Conservation (phyloP, 2,888 invertebrate genomes). For the Margaritifera margaritifera region DNA sequence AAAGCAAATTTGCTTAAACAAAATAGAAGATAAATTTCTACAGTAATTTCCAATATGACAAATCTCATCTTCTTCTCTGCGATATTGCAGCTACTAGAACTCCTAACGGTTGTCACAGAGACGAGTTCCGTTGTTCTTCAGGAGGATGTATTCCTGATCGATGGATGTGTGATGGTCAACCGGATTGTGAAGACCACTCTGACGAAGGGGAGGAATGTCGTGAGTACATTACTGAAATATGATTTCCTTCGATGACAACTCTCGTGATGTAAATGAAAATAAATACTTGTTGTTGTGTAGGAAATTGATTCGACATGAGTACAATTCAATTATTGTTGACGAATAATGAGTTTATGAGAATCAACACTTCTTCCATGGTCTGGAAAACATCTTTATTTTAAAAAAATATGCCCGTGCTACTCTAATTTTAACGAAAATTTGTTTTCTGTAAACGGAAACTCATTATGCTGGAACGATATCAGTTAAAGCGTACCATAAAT, state of each 20-base stretch:
- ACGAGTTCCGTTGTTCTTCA: constrained; percentile 60
- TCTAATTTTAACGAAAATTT: too few relatives aligned
- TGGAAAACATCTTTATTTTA: too few relatives aligned
- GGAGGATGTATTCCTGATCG: constrained; percentile 90
- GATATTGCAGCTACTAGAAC: constrained; percentile 44
- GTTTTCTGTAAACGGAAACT: too few relatives aligned
- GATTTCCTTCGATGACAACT: neutral
- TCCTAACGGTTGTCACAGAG: constrained; percentile 39
- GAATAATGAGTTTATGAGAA: too few relatives aligned
- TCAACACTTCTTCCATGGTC: too few relatives aligned
- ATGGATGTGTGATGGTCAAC: constrained; percentile 82
- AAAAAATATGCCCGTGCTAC: too few relatives aligned
- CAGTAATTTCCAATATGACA: neutral
- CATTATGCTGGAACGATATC: too few relatives aligned
- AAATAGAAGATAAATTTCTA: neutral
- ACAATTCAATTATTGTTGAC: too few relatives aligned
- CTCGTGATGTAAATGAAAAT: too few relatives aligned
- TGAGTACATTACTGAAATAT: neutral
- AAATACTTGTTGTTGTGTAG: neutral
- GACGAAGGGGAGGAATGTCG: constrained; percentile 50
- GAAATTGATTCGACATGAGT: constrained; percentile 13
- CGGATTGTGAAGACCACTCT: constrained; percentile 93
- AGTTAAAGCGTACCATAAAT: too few relatives aligned
- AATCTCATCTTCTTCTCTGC: neutral
- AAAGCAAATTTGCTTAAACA: too few relatives aligned